These are phyloP conservation scores for Didymodactylos carnosus DNA, from an alignment of 2,888 invertebrate genomes.

Conservation along the genomic window DNA sequence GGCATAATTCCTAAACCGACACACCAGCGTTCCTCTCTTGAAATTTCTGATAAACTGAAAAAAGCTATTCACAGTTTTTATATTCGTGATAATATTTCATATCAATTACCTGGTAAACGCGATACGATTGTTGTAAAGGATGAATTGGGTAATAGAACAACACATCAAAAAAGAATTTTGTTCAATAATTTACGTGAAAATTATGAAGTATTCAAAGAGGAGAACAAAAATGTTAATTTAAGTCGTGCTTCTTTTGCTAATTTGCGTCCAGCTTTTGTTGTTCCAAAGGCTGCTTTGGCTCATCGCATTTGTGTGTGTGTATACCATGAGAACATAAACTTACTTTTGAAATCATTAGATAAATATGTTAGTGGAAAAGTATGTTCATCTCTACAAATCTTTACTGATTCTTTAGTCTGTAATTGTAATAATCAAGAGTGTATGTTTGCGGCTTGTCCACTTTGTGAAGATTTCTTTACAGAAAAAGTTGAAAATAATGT, in stretches of 20 bases:
- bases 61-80: not conserved
- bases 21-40: not conserved
- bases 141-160: not conserved
- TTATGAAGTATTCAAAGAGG: not conserved
- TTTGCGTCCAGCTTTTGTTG: constrained; percentile 9
- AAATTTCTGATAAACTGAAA: not conserved
- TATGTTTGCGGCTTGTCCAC: constrained; percentile 6
- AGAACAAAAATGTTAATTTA: too few relatives aligned
- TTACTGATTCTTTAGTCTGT: constrained; percentile 1
- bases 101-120: constrained; percentile 5
- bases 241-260: constrained; percentile 6
- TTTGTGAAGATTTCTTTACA: not conserved
- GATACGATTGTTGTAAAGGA: not conserved
- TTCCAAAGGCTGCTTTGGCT: not conserved
- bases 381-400: not conserved
- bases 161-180: not conserved
- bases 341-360: constrained; percentile 5
- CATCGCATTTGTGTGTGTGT: constrained; percentile 12
- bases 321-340: constrained; percentile 12
- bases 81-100: not conserved
- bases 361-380: not conserved
- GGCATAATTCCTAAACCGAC: not conserved
- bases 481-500: not conserved
- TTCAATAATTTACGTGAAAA: not conserved
- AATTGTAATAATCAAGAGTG: not conserved